phyloP scores from a whole-genome alignment of 2,797 vertebrate species.

The Microcaecilia unicolor region DNA sequence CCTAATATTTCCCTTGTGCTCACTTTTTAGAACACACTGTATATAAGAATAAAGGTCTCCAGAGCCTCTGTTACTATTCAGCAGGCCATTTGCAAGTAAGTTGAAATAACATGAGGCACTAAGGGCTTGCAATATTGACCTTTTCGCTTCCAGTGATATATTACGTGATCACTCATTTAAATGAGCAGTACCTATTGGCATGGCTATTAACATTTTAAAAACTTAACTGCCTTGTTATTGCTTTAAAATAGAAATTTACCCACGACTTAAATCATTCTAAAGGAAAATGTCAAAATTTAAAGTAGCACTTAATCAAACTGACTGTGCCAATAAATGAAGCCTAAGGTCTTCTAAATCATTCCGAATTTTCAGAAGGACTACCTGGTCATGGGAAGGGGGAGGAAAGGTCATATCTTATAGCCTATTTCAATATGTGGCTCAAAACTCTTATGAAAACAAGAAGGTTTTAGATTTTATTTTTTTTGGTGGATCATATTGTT shows the following conservation, averaged over 20 bases:
- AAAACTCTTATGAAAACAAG: no score
- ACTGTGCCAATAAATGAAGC: no score
- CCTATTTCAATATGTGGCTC: no score
- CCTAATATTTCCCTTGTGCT: conserved; percentile 41
- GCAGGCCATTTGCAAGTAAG: conserved; percentile 43
- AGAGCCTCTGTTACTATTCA: conserved; percentile 59
- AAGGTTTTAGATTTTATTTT: no score
- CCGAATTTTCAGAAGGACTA: no score
- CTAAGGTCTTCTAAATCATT: no score
- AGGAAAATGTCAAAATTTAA: no score
- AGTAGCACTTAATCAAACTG: no score
- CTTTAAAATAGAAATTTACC: conserved; percentile 28
- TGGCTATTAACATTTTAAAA: conserved; percentile 48
- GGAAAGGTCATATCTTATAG: no score
- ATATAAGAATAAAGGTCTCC: conserved; percentile 54
- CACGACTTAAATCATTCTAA: no score
- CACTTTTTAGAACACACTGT: conserved; percentile 44
- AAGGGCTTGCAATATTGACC: conserved; percentile 45
- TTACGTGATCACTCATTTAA: conserved; percentile 55
- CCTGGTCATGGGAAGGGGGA: no score
- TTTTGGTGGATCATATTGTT: no score
- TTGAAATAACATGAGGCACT: conserved; percentile 51
- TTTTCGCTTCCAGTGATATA: conserved; percentile 44
- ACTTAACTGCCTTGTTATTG: conserved; percentile 41
- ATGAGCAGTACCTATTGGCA: conserved; percentile 40